A percentile compares a stretch with the other conserved stretches of the same genome.
Conservation (phyloP, 2,113 vertebrate species). For the Pavo muticus region DNA sequence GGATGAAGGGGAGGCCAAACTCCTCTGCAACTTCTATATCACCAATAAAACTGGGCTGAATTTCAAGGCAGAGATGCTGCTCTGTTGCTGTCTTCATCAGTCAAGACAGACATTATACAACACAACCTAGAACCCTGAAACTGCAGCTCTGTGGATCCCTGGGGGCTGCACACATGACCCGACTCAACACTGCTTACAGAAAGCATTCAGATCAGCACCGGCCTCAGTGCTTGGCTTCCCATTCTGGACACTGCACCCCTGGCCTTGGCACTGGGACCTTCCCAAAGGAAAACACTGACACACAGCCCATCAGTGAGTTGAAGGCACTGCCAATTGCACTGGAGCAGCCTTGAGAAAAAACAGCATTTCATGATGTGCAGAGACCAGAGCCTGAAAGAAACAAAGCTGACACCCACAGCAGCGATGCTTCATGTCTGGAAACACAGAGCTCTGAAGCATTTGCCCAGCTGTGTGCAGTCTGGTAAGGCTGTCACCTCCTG, state of each 20-base stretch:
- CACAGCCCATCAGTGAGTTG: background rate
- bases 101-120: background rate
- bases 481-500: background rate
- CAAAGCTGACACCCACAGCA: background rate
- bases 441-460: background rate
- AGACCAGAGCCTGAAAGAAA: background rate
- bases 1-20: background rate
- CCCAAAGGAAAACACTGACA: rapidly evolving
- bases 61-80: background rate
- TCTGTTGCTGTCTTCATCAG: background rate
- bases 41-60: background rate
- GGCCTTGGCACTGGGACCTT: rapidly evolving
- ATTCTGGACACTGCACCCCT: rapidly evolving
- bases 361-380: rapidly evolving
- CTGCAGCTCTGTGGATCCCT: background rate
- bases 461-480: background rate
- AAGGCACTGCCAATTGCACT: rapidly evolving
- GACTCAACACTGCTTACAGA: background rate
- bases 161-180: background rate
- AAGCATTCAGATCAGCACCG: background rate
- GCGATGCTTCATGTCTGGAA: background rate
- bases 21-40: background rate
- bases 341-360: background rate
- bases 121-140: background rate
- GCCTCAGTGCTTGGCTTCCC: background rate